Evolutionary conservation across 2,888 invertebrate genomes (phyloP), one percentile per base, ranked within the genome.

Genomic region (Thyatira batis): DNA sequence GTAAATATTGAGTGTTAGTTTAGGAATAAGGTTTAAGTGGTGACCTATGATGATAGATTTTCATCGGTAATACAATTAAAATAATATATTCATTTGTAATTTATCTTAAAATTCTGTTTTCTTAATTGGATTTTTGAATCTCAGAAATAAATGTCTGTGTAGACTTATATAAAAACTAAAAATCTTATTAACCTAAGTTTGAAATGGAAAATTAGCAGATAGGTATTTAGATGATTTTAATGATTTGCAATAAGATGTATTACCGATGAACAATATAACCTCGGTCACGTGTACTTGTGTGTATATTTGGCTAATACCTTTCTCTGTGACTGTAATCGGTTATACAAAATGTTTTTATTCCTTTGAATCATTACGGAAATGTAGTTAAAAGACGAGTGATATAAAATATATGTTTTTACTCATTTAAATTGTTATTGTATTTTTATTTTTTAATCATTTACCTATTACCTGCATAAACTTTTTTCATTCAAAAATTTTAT

Each of bases 401-500:
- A 89, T 88, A 82, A 86, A 90, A 90, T 90, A 91, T 90, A 91
- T 91, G 91, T 91, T 91, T 91, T 85, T 91, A 91, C 90, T 90
- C 89, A 90, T 89, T 89, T 87, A 82, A 63, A 48, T 27, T 46
- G 46, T 33, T n/a, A 13, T 67, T 60, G 61, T 71, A 73, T 77
- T 69, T 76, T 84, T 61, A 44, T 23, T n/a, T 27, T 25, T 33
- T 45, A 50, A 43, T 50, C 46, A 50, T 50, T 17, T 20, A 33
- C 13, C 25, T 1, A n/a, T 10, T 2, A 28, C n/a, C 23, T 10
- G 17, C 8, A 0, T 11, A 25, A 13, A n/a, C 9, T 23, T 49
- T 20, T n/a, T n/a, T n/a, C n/a, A n/a, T n/a, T n/a, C n/a, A n/a
- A n/a, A n/a, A n/a, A n/a, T n/a, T n/a, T n/a, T n/a, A n/a, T n/a